Evolutionary conservation across 2,888 invertebrate genomes (phyloP), one percentile per base, ranked within the genome.

Genomic region (Carcina quercana): DNA sequence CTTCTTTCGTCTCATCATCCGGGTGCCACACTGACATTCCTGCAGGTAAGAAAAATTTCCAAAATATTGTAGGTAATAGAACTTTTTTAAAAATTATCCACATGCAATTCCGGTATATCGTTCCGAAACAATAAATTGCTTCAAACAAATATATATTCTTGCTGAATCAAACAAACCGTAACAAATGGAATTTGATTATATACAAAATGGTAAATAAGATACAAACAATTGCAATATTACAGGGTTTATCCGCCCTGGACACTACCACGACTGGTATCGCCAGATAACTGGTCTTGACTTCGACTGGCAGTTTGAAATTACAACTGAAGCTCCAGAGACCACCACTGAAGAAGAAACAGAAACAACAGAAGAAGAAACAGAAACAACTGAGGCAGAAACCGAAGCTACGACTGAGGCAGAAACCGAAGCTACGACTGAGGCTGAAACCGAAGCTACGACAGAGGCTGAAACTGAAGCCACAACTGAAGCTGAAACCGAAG

Each of bases 1-100:
- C 71, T 0, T 78, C 79, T 11, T 80, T 80, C 52, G 76, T 74
- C 3, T 71, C 76, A 1, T 31, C 37, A 0, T 15, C 40, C 3
- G 80, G 79, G 1, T 80, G 80, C 43, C 76, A 76, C 47, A 59
- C 58, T 0, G 48, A 44, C 12, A 27, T 65, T 20, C 78, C 76
- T 1, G 76, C 73, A 34, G 78, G 78, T 76, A 50, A 59, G 50
- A 25, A 25, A 15, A 14, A n/a, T n/a, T n/a, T n/a, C n/a, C n/a
- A n/a, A n/a, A n/a, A n/a, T 11, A 14, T n/a, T n/a, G n/a, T n/a
- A n/a, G n/a, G n/a, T n/a, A n/a, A n/a, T n/a, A n/a, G n/a, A n/a
- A n/a, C n/a, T n/a, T n/a, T n/a, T n/a, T n/a, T n/a, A n/a, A n/a
- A n/a, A n/a, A 11, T 3, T 3, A 24, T n/a, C 10, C 6, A 6